Conservation (phyloP, 2,888 invertebrate species). For the Embidobia sp. region DNA sequence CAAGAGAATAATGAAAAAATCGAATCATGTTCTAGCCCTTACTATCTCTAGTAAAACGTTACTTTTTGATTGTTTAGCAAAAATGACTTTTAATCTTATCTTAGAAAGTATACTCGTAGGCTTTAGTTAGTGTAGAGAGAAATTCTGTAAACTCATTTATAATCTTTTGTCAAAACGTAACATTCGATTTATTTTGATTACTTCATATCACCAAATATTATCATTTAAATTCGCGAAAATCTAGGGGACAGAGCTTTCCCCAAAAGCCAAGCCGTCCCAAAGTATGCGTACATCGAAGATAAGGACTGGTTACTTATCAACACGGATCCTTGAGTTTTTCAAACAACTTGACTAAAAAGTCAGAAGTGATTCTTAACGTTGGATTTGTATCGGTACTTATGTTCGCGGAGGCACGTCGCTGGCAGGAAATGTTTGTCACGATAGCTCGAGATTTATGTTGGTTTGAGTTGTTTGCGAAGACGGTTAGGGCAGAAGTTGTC, state of each 20-base stretch:
- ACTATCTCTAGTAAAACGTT: too few relatives aligned
- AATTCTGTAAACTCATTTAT: too few relatives aligned
- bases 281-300: not conserved
- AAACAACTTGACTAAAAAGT: slow-evolving; percentile 25
- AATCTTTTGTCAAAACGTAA: too few relatives aligned
- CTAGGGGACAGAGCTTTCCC: too few relatives aligned
- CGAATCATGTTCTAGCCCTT: too few relatives aligned
- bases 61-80: too few relatives aligned
- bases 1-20: too few relatives aligned
- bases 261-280: slow-evolving; percentile 1
- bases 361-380: slow-evolving; percentile 47
- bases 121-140: too few relatives aligned
- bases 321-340: slow-evolving; percentile 9
- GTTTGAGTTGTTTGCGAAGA: slow-evolving; percentile 32
- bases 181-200: too few relatives aligned
- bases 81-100: too few relatives aligned
- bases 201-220: not conserved
- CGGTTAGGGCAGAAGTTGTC: slow-evolving; percentile 30
- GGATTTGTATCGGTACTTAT: slow-evolving; percentile 52
- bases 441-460: slow-evolving; percentile 51
- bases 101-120: too few relatives aligned
- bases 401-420: slow-evolving; percentile 29
- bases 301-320: slow-evolving; percentile 16
- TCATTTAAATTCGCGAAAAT: slow-evolving; percentile 7
- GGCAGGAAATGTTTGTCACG: slow-evolving; percentile 47